These are phyloP conservation scores for Lasioglossum pauxillum DNA, from an alignment of 2,888 invertebrate species.

Conservation along the genomic window DNA sequence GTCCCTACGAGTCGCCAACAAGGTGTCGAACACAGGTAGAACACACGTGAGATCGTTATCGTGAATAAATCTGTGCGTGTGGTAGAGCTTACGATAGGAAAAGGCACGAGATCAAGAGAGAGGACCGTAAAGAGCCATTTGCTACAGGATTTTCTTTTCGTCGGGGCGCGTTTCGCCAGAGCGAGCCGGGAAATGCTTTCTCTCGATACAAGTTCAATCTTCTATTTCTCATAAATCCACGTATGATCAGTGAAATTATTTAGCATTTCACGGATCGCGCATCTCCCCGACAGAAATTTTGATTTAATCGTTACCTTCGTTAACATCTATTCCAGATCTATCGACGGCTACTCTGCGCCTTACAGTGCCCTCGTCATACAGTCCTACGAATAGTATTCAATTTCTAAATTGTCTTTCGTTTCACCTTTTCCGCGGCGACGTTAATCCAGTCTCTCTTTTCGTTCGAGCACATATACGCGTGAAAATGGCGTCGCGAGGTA, in stretches of 20 bases:
- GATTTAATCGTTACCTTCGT: conserved; percentile 84
- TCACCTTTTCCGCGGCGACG: conserved; percentile 60
- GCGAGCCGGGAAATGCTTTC: conserved; percentile 60
- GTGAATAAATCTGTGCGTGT: conserved; percentile 67
- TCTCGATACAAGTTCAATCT: not conserved
- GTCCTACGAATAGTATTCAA: conserved; percentile 80
- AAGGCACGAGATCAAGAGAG: conserved; percentile 76
- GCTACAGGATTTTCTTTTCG: conserved; percentile 68
- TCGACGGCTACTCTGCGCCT: conserved; percentile 86
- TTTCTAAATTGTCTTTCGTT: conserved; percentile 74
- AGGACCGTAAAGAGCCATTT: conserved; percentile 79
- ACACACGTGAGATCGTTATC: conserved; percentile 63
- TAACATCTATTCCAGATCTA: conserved; percentile 86
- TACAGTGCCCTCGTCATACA: conserved; percentile 84
- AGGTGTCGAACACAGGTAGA: conserved; percentile 74
- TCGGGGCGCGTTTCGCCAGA: conserved; percentile 50
- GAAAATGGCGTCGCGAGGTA: conserved; percentile 3
- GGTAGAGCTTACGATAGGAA: conserved; percentile 68
- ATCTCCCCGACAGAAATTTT: conserved; percentile 66
- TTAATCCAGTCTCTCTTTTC: conserved; percentile 42
- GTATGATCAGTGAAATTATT: conserved; percentile 21
- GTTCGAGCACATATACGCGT: not conserved
- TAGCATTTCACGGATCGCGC: conserved; percentile 60
- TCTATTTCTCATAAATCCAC: conserved; percentile 23
- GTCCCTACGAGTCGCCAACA: conserved; percentile 74